phyloP scores from a whole-genome alignment of 92 coral and sea anemone genomes.

The Metridium senile region DNA sequence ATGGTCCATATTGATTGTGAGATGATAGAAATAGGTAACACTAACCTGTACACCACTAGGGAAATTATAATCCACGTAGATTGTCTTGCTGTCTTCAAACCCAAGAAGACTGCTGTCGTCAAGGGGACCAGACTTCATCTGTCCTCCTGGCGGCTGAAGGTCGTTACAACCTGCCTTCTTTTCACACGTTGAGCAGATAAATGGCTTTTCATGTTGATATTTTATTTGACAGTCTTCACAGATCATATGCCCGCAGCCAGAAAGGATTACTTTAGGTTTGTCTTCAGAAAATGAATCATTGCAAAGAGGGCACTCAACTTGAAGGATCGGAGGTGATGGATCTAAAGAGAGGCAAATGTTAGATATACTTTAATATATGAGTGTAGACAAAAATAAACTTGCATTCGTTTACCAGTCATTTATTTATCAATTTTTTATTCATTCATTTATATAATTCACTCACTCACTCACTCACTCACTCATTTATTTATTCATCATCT shows the following conservation, averaged over 20 bases:
- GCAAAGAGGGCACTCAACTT: conserved; percentile 15
- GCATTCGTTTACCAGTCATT: not conserved
- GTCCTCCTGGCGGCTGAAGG: conserved; percentile 46
- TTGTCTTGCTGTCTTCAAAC: conserved; percentile 15
- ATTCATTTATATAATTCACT: not conserved
- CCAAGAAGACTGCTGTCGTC: conserved; percentile 12
- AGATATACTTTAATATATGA: not conserved
- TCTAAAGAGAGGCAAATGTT: not conserved
- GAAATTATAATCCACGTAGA: conserved; percentile 34
- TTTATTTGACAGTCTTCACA: conserved; percentile 55
- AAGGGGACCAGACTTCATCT: conserved; percentile 32
- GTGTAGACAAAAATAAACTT: not conserved
- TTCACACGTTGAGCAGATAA: conserved; percentile 12
- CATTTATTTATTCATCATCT: not conserved
- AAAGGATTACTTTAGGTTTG: conserved; percentile 15
- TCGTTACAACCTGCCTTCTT: not conserved
- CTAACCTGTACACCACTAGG: conserved; percentile 42
- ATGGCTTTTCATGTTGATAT: conserved; percentile 10
- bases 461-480: not conserved
- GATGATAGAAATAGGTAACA: no score
- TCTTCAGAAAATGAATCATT: not conserved
- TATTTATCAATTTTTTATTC: not conserved
- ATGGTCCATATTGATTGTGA: not conserved
- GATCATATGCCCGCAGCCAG: conserved; percentile 61
- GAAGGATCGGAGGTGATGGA: not conserved